Base-by-base conservation (phyloP, 2,888 invertebrate species). In the Thymelicus lineola region DNA sequence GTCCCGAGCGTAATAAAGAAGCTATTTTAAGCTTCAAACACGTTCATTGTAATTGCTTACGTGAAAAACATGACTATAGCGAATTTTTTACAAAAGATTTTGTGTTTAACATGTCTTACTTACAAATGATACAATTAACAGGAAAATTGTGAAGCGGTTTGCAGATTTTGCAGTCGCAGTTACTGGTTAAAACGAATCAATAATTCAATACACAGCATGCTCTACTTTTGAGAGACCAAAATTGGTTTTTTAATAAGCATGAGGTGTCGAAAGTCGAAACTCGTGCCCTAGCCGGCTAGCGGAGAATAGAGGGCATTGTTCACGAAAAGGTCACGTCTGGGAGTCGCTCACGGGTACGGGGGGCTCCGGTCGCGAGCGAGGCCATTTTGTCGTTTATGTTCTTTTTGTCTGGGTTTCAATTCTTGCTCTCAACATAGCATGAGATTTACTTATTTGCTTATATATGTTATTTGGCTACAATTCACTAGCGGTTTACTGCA, bases 261-360 rank as follows among this genome's bases (percentile, higher is more conserved):
- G 79, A 82, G 79, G 84, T 82, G 86, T 84, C 80, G 86, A 88
- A 89, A 89, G 88, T 85, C 81, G 80, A 71, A 70, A 75, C 75
- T 76, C 74, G 76, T 72, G 72, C 74, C 71, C 55, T 69, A 66
- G 70, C 69, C 66, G 60, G 62, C 48, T 15, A 15, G 80, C 80
- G 75, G 75, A 79, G 82, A 85, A 87, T 82, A 83, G 84, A 80
- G 77, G 69, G 73, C 74, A 78, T 81, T 81, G 80, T 81, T 80
- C 75, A 76, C 71, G 69, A 75, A 81, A 79, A 80, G 81, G 81
- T 82, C 82, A 82, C 80, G 82, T 78, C 74, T 78, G 75, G 75
- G 73, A 63, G 48, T 48, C 15, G 48, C 48, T 70, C 66, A 72
- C 76, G 73, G 28, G 28, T 42, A 12, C 10, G 9, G 10, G 38